A percentile compares a stretch with the other conserved stretches of the same genome.
phyloP scores from a whole-genome alignment of 2,797 vertebrate genomes.

The Moxostoma hubbsi region DNA sequence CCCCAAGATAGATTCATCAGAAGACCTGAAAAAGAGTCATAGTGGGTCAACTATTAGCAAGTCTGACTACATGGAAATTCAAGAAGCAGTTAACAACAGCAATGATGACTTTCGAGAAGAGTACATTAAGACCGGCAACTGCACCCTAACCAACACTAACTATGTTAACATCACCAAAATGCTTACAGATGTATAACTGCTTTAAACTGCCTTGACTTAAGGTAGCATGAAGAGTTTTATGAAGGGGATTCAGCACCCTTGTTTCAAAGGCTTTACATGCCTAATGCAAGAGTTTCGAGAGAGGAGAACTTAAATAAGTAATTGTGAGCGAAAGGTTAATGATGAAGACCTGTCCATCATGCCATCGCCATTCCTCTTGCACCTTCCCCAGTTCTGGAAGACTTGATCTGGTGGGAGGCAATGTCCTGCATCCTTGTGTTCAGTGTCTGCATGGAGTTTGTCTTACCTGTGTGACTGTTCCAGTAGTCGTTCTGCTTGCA shows the following conservation, averaged over 20 bases:
- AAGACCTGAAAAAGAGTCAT: slow-evolving; percentile 90
- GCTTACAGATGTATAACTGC: slow-evolving; percentile 90
- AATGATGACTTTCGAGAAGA: slow-evolving; percentile 94
- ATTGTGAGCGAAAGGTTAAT: slow-evolving; percentile 30
- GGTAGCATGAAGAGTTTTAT: slow-evolving; percentile 30
- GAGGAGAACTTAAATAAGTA: slow-evolving; percentile 44
- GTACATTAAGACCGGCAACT: slow-evolving; percentile 95
- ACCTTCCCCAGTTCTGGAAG: slow-evolving; percentile 23
- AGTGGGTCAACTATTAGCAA: slow-evolving; percentile 92
- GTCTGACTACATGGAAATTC: slow-evolving; percentile 91
- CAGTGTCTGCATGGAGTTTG: slow-evolving; percentile 78
- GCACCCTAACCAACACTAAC: slow-evolving; percentile 96
- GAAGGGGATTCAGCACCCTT: slow-evolving; percentile 32
- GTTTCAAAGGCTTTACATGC: slow-evolving; percentile 47
- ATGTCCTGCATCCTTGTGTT: slow-evolving; percentile 54
- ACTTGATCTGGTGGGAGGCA: slow-evolving; percentile 19
- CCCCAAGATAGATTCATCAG: slow-evolving; percentile 87
- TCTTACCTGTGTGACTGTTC: slow-evolving; percentile 73
- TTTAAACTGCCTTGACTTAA: slow-evolving; percentile 25
- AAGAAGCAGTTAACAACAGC: slow-evolving; percentile 92
- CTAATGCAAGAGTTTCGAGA: slow-evolving; percentile 38
- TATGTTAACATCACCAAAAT: slow-evolving; percentile 99
- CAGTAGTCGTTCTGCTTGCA: slow-evolving; percentile 72
- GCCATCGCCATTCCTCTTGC: slow-evolving; percentile 37
- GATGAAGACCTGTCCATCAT: slow-evolving; percentile 42